These are phyloP conservation scores for Tenualosa ilisha DNA, from an alignment of 2,797 vertebrate species.

Conservation along the genomic window DNA sequence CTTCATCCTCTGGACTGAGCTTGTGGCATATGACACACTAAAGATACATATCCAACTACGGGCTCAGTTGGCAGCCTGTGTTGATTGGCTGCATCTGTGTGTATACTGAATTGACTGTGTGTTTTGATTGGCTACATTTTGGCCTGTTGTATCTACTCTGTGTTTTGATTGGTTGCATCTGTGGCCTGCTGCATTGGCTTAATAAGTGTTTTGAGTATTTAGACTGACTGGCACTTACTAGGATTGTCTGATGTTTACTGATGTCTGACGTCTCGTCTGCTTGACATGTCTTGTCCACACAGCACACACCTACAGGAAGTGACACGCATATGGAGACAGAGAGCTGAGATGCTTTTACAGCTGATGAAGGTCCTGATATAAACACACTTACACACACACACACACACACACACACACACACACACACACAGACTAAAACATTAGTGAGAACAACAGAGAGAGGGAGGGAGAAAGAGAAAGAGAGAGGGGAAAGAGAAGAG, in stretches of 20 bases:
- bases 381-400: too few relatives aligned
- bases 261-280: too few relatives aligned
- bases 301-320: too few relatives aligned
- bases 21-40: not conserved
- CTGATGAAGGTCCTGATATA: too few relatives aligned
- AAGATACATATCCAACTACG: not conserved
- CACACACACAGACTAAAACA: too few relatives aligned
- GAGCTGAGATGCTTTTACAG: too few relatives aligned
- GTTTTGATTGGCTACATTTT: not conserved
- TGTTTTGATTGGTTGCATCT: not conserved
- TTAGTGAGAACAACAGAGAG: constrained; percentile 20
- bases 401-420: too few relatives aligned
- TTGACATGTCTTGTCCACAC: too few relatives aligned
- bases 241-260: not conserved
- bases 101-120: not conserved
- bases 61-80: not conserved
- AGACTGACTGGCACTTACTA: not conserved
- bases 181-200: not conserved
- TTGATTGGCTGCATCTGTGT: constrained; percentile 1
- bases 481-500: constrained; percentile 50
- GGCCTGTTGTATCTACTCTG: not conserved
- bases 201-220: not conserved
- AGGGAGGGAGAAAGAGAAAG: constrained; percentile 77
- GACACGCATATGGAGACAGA: too few relatives aligned
- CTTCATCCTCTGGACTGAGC: not conserved